These are phyloP conservation scores for Myotis lucifugus DNA, from an alignment of 2,113 vertebrate genomes.

Conservation along the genomic window DNA sequence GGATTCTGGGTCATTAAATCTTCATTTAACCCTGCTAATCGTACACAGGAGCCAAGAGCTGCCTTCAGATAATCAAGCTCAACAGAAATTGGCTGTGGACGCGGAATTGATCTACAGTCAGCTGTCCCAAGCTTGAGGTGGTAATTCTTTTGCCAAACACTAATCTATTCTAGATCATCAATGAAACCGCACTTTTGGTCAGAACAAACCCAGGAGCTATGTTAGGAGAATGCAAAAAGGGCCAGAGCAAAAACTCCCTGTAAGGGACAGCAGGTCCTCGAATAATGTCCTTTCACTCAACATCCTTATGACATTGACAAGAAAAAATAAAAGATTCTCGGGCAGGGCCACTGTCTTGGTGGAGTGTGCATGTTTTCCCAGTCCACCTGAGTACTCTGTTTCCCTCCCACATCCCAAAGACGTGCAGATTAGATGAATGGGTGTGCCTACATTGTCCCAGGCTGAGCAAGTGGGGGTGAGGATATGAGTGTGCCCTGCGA, in stretches of 20 bases:
- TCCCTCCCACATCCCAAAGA: neutral
- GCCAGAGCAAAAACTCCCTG: neutral
- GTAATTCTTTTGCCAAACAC: constrained; percentile 62
- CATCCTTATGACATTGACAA: neutral
- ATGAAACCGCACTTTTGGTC: neutral
- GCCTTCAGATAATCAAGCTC: constrained; percentile 53
- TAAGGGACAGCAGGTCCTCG: neutral
- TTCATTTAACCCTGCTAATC: constrained; percentile 63
- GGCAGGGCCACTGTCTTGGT: neutral
- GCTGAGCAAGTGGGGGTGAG: neutral
- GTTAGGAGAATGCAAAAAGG: neutral
- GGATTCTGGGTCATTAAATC: constrained; percentile 63
- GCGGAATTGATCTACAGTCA: constrained; percentile 39
- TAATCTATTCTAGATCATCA: constrained; percentile 40
- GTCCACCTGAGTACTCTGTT: neutral
- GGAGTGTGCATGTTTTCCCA: neutral
- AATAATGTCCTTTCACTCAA: neutral
- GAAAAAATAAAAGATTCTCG: neutral
- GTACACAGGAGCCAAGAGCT: neutral
- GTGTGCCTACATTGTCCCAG: neutral
- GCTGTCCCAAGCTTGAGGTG: constrained; percentile 44
- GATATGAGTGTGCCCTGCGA: neutral
- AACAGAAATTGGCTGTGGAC: constrained; percentile 59
- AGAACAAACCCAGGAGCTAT: neutral
- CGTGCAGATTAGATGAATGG: neutral